Conservation (phyloP, 2,797 vertebrate species). For the Eleutherodactylus coqui region DNA sequence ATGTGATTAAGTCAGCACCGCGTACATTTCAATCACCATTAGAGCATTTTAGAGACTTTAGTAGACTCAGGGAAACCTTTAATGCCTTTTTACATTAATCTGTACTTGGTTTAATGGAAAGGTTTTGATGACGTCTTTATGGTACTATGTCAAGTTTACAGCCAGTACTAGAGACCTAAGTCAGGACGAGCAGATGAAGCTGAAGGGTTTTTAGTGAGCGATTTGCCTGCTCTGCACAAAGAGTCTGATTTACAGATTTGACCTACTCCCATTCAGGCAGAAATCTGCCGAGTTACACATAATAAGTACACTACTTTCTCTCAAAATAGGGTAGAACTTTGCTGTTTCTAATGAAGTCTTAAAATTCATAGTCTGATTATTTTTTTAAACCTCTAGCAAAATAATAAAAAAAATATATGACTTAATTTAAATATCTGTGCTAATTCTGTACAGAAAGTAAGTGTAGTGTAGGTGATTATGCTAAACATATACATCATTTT, state of each 20-base stretch:
- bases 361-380: too few species aligned
- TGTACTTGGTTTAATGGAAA: slow-evolving; percentile 32
- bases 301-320: slow-evolving; percentile 18
- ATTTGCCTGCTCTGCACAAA: slow-evolving; percentile 35
- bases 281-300: slow-evolving; percentile 10
- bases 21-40: neutral
- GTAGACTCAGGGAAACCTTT: slow-evolving; percentile 14
- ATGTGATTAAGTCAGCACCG: neutral
- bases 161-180: slow-evolving; percentile 23
- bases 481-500: neutral
- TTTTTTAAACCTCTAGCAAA: neutral
- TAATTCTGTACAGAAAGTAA: neutral
- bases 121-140: slow-evolving; percentile 24
- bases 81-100: slow-evolving; percentile 31
- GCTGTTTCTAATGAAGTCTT: neutral
- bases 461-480: neutral
- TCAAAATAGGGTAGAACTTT: neutral
- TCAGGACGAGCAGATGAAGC: slow-evolving; percentile 38
- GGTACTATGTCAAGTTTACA: slow-evolving; percentile 44
- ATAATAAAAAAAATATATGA: neutral
- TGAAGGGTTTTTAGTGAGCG: slow-evolving; percentile 33
- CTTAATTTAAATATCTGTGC: neutral
- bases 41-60: slow-evolving; percentile 24
- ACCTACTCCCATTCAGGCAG: slow-evolving; percentile 30
- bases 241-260: slow-evolving; percentile 35